These are phyloP conservation scores for Arctia plantaginis DNA, from an alignment of 2,888 invertebrate species.

Conservation along the genomic window DNA sequence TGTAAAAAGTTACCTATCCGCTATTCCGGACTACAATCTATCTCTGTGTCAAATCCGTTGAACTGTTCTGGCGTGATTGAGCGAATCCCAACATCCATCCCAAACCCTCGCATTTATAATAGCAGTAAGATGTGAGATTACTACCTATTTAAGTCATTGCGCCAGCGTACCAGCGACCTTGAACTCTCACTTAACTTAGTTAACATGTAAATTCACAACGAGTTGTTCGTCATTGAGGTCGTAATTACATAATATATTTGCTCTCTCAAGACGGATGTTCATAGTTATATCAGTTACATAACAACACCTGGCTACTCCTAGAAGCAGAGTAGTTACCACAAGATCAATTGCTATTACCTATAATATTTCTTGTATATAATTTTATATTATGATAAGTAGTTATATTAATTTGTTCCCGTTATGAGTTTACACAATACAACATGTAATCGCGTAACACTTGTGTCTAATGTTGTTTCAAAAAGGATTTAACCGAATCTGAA, in stretches of 20 bases:
- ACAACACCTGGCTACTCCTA: background rate
- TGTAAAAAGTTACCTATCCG: too few species aligned
- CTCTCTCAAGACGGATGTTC: background rate
- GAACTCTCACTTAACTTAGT: background rate
- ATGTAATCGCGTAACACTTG: background rate
- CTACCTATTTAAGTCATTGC: background rate
- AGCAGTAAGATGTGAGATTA: background rate
- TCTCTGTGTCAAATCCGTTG: too few species aligned
- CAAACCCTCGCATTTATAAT: background rate
- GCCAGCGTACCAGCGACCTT: background rate
- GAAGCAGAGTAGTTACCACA: background rate
- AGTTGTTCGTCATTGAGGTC: background rate
- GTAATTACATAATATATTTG: background rate
- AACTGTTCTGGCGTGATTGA: too few species aligned
- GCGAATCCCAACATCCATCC: background rate
- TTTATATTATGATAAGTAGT: background rate
- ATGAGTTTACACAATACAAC: background rate
- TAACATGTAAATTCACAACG: background rate
- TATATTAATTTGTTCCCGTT: background rate
- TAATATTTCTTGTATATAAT: background rate
- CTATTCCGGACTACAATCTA: too few species aligned
- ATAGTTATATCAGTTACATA: background rate
- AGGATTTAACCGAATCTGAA: background rate
- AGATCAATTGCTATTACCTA: background rate
- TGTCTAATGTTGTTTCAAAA: background rate